Conservation (phyloP, 2,797 vertebrate species). For the Acanthiza pusilla region DNA sequence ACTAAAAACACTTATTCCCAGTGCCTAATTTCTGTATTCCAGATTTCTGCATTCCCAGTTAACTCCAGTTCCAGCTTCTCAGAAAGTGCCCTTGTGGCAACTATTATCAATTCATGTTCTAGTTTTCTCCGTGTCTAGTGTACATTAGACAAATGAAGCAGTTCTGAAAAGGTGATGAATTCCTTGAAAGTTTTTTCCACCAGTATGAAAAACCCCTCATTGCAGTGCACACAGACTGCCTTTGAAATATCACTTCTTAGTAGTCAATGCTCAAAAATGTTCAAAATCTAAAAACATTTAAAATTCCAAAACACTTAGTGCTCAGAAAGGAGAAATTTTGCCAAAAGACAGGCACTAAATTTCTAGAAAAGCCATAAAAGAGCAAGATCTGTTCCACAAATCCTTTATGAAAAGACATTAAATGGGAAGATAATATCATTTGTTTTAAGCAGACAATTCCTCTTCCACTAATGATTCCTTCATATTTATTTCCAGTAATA, state of each 20-base stretch:
- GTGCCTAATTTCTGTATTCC: not conserved
- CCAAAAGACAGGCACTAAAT: not conserved
- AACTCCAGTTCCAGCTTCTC: not conserved
- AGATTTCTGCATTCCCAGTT: not conserved
- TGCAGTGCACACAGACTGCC: not conserved
- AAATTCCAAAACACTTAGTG: not conserved
- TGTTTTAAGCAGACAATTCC: not conserved
- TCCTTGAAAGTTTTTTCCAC: not conserved
- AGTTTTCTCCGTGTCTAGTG: not conserved
- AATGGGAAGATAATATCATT: not conserved
- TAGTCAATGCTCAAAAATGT: not conserved
- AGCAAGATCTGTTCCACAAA: not conserved
- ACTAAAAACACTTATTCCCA: not conserved
- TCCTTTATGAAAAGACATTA: not conserved
- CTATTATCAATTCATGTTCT: not conserved
- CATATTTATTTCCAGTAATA: not conserved
- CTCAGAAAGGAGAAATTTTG: not conserved
- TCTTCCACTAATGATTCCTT: not conserved
- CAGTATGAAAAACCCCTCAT: not conserved
- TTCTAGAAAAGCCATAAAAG: not conserved
- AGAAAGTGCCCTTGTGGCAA: not conserved
- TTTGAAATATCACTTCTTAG: not conserved
- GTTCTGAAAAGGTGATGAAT: not conserved
- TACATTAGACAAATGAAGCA: not conserved
- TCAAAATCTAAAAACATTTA: not conserved